Percentiles rank a stretch among this genome's conserved stretches.
Conservation (phyloP, 2,113 vertebrate genomes). For the Porphyrio hochstetteri region DNA sequence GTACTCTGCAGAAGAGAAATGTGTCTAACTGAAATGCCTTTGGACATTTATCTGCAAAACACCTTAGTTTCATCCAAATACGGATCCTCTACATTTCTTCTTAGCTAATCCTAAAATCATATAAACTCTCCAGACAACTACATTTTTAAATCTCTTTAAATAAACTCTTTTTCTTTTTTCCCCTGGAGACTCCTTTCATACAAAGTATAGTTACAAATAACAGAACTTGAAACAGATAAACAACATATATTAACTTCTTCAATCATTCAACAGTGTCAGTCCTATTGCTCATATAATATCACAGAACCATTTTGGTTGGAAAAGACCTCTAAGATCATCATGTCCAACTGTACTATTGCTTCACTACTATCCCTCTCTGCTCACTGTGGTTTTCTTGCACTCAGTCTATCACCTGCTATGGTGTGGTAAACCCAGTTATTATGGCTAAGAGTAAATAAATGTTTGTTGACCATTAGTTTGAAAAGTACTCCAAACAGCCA, state of each 20-base stretch:
- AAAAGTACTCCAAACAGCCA: not conserved
- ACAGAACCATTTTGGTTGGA: no score
- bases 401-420: not conserved
- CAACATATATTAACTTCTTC: not conserved
- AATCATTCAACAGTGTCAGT: not conserved
- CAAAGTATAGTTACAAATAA: not conserved
- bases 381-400: not conserved
- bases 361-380: not conserved
- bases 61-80: not conserved
- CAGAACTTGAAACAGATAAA: not conserved
- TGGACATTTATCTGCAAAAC: not conserved
- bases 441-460: not conserved
- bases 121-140: not conserved
- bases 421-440: not conserved
- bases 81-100: not conserved
- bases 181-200: not conserved
- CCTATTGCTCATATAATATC: not conserved
- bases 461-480: not conserved
- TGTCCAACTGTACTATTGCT: not conserved
- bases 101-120: not conserved
- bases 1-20: not conserved
- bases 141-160: not conserved
- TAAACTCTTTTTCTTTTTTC: not conserved
- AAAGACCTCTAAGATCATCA: no score
- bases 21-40: not conserved